A percentile compares a stretch with the other conserved stretches of the same genome.
Conservation (phyloP, 2,113 vertebrate genomes). For the Hylia prasina region DNA sequence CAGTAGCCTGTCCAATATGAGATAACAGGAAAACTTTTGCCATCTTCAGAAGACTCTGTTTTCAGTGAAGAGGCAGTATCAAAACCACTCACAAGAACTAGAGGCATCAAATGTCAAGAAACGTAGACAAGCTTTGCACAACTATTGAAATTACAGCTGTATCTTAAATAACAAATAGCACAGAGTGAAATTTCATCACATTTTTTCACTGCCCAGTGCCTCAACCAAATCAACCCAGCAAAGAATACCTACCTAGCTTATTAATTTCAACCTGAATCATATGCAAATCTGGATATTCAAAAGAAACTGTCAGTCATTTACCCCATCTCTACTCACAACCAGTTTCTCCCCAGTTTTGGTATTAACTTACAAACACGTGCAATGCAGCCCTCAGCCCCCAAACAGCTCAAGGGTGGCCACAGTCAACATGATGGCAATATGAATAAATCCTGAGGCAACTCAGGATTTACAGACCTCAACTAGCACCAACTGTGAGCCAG, state of each 20-base stretch:
- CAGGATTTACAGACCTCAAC: neutral
- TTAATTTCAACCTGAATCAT: neutral
- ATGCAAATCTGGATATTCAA: neutral
- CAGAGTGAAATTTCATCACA: neutral
- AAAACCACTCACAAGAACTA: neutral
- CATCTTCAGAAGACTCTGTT: neutral
- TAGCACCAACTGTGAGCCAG: fast-evolving
- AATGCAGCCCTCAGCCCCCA: neutral
- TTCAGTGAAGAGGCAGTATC: neutral
- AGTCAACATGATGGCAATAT: neutral
- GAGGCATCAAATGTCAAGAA: neutral
- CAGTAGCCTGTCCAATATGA: neutral
- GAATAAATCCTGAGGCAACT: neutral
- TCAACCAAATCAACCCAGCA: neutral
- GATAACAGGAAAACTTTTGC: fast-evolving
- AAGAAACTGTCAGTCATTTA: neutral
- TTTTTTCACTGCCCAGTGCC: neutral
- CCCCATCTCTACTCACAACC: neutral
- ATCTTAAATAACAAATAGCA: neutral
- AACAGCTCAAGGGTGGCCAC: neutral
- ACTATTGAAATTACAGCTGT: neutral
- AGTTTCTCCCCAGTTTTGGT: neutral
- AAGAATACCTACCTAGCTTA: neutral
- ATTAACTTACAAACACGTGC: neutral
- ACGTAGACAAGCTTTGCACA: neutral